Evolutionary conservation across 2,113 vertebrate genomes (phyloP), one percentile per base, ranked within the genome.

Genomic region (Antidorcas marsupialis): DNA sequence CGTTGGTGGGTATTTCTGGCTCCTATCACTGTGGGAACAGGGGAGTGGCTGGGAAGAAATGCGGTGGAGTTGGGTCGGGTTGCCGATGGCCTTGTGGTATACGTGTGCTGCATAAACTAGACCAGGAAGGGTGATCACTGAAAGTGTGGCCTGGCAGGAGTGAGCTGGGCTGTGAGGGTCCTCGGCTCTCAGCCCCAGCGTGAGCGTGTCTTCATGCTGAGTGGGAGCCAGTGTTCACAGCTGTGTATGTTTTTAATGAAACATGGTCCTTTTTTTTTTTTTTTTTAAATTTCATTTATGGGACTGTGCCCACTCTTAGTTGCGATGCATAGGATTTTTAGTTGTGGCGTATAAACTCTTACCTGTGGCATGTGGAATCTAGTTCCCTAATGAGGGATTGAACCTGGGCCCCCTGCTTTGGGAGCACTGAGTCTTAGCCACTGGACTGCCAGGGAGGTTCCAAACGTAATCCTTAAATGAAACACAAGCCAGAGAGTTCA

Each of bases 1-100:
- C 1, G 99, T 99, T 3, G 99, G 99, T 99, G 94, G 99, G 99
- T 98, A 16, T 25, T 23, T 5, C 6, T n/a, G 47, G 43, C 7
- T 36, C 30, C 39, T 6, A 64, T 14, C 21, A 0, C 13, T 17
- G 36, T 28, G 3, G 7, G 4, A 30, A 15, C 30, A 3, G 79
- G 3, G 2, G 62, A 3, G 2, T 14, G 33, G 67, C 59, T 28
- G 5, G 23, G 45, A 86, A 74, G 60, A 43, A 84, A 27, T 3
- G n/a, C 1, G 19, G 81, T 6, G 8, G 55, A 15, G 2, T 12
- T 4, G 5, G 6, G 33, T 47, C 1, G 0, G 33, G 4, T 50
- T 11, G 2, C 6, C 0, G 6, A 7, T 13, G 11, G n/a, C 50
- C 27, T 28, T 0, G 8, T 25, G 43, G 43, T 67, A 6, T 12